Conservation (phyloP, 2,888 invertebrate genomes). For the Phragmatobia fuliginosa region DNA sequence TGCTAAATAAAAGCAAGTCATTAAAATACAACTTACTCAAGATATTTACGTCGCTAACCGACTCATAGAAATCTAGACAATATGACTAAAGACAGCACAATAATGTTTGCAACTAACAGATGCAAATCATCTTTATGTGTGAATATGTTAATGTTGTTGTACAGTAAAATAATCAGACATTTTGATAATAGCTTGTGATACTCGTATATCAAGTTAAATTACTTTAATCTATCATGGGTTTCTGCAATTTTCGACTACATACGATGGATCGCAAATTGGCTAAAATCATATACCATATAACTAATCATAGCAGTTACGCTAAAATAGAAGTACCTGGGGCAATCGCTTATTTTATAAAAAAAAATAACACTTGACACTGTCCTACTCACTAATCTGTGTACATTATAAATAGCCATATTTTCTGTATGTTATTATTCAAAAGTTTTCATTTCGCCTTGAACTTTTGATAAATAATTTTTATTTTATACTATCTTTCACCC, state of each 20-base stretch:
- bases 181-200: neutral
- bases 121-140: constrained; percentile 59
- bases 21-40: constrained; percentile 37
- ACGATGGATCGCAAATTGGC: neutral
- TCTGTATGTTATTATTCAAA: too few relatives aligned
- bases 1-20: constrained; percentile 28
- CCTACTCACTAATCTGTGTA: too few relatives aligned
- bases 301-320: too few relatives aligned
- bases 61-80: constrained; percentile 60
- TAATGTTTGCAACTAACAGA: constrained; percentile 63
- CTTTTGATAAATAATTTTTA: too few relatives aligned
- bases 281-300: neutral
- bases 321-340: too few relatives aligned
- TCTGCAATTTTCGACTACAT: neutral
- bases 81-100: constrained; percentile 63
- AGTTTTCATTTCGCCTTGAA: too few relatives aligned
- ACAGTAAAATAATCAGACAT: constrained; percentile 13
- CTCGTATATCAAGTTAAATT: too few relatives aligned
- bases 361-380: too few relatives aligned
- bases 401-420: too few relatives aligned
- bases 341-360: too few relatives aligned
- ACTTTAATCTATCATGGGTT: neutral
- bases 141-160: constrained; percentile 12
- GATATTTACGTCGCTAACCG: constrained; percentile 43
- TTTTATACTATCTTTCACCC: too few relatives aligned